These are phyloP conservation scores for Capra hircus DNA, from an alignment of 2,113 vertebrate genomes.

Conservation along the genomic window DNA sequence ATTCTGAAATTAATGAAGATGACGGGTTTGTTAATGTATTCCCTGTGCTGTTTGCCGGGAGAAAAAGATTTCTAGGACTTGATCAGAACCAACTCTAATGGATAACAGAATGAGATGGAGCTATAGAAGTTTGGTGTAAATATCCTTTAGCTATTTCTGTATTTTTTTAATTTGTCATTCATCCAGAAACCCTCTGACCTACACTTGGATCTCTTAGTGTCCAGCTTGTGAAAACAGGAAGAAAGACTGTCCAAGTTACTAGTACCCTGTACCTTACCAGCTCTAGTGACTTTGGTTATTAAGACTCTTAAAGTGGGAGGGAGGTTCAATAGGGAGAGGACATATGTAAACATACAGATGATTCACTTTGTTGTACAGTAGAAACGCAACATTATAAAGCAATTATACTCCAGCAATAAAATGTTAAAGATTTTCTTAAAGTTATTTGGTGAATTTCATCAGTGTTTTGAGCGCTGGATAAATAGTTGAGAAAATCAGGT, in stretches of 20 bases:
- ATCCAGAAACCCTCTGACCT: background rate
- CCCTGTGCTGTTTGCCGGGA: background rate
- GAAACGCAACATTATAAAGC: background rate
- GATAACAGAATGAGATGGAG: no score
- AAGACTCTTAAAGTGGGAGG: background rate
- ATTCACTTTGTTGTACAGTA: background rate
- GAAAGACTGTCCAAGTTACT: background rate
- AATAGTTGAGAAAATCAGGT: background rate
- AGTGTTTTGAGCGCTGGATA: no score
- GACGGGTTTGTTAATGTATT: background rate
- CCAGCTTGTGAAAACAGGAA: background rate
- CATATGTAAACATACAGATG: background rate
- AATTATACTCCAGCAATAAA: background rate
- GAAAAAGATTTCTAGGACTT: no score
- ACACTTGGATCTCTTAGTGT: rapidly evolving
- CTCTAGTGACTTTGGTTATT: no score
- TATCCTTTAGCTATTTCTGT: no score
- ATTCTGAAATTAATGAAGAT: background rate
- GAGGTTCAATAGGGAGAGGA: background rate
- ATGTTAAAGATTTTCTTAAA: background rate
- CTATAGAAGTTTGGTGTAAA: background rate
- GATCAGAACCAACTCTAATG: background rate
- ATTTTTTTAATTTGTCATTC: background rate
- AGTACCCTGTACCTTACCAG: no score
- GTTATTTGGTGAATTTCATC: background rate